Conservation (phyloP, 1,140 invertebrate genomes). For the Centruroides vittatus region DNA sequence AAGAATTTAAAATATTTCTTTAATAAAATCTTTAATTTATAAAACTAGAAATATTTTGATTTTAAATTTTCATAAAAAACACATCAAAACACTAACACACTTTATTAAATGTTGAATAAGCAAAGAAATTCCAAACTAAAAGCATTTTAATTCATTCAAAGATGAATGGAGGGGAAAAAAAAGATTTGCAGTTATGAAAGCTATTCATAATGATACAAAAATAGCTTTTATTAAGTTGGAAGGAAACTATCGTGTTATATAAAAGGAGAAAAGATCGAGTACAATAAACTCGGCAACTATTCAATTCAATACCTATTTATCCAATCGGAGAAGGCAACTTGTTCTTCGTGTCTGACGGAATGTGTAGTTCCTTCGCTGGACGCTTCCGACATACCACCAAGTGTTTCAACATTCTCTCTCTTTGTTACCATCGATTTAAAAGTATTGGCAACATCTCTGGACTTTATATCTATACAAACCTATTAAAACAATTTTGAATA, state of each 20-base stretch:
- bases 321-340: constrained; percentile 97
- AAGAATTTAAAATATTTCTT: neutral
- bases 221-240: too few relatives aligned
- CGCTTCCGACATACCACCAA: constrained; percentile 86
- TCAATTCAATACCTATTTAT: constrained; percentile 56
- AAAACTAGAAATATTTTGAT: neutral
- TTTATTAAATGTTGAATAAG: too few relatives aligned
- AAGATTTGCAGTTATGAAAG: too few relatives aligned
- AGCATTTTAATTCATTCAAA: too few relatives aligned
- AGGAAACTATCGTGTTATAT: neutral
- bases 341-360: constrained; percentile 86
- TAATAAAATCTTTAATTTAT: neutral
- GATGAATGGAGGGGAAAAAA: too few relatives aligned
- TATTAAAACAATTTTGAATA: constrained; percentile 29
- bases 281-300: neutral
- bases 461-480: constrained; percentile 73
- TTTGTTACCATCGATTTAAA: constrained; percentile 88
- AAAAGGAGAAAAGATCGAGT: neutral
- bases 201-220: too few relatives aligned
- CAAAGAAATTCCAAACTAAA: too few relatives aligned
- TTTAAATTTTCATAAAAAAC: neutral
- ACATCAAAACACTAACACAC: neutral
- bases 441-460: constrained; percentile 72
- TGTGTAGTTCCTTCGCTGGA: constrained; percentile 88
- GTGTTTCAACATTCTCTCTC: constrained; percentile 79